These are phyloP conservation scores for Strigops habroptila DNA, from an alignment of 2,113 vertebrate genomes.

Conservation along the genomic window DNA sequence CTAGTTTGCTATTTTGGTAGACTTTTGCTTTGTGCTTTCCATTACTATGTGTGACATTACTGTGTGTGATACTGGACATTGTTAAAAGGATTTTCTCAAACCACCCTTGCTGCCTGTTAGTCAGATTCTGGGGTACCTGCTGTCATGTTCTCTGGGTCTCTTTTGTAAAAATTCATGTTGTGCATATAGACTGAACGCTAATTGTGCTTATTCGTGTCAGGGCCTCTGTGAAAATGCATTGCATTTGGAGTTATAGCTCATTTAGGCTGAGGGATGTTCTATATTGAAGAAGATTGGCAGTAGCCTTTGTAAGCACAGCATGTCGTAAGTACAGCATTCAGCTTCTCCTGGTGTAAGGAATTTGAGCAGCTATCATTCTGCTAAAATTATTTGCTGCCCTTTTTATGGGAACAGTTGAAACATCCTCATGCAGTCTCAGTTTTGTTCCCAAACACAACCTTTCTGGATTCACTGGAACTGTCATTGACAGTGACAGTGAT, in stretches of 20 bases:
- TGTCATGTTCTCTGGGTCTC: not conserved
- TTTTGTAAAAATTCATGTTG: not conserved
- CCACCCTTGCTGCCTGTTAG: not conserved
- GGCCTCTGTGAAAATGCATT: not conserved
- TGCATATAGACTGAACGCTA: not conserved
- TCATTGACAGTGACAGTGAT: not conserved
- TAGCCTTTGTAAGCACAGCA: not conserved
- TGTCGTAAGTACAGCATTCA: not conserved
- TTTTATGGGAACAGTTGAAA: not conserved
- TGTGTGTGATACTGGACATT: not conserved
- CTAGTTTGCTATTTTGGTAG: not conserved
- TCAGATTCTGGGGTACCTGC: not conserved
- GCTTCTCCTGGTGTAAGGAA: not conserved
- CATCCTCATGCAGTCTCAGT: not conserved
- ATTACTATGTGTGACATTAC: not conserved
- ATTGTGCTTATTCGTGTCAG: not conserved
- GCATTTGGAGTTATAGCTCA: not conserved
- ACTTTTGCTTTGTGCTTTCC: not conserved
- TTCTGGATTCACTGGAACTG: not conserved
- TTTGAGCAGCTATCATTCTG: not conserved
- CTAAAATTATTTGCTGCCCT: not conserved
- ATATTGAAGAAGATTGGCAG: not conserved
- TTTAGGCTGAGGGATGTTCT: not conserved
- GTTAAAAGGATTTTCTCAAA: not conserved
- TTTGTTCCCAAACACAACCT: not conserved